Conservation (phyloP, 2,113 vertebrate genomes). For the Corvus moneduloides region DNA sequence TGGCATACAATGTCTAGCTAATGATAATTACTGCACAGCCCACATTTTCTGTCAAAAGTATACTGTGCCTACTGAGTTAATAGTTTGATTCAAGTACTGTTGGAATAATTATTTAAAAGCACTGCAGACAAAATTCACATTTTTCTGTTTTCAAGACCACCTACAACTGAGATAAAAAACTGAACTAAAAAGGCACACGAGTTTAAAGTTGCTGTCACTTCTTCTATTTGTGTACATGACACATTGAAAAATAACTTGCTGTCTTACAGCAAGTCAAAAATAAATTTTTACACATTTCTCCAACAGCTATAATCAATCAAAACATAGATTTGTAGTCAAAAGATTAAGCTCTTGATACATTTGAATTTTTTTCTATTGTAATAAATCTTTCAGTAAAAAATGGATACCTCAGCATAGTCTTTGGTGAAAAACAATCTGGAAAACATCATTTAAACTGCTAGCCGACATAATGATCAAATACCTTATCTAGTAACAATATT, state of each 20-base stretch:
- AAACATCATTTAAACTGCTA: not conserved
- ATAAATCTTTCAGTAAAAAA: slow-evolving; percentile 19
- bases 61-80: not conserved
- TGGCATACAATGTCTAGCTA: not conserved
- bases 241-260: slow-evolving; percentile 51
- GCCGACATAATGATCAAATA: not conserved
- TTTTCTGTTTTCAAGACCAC: not conserved
- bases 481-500: not conserved
- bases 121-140: not conserved
- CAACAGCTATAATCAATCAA: slow-evolving; percentile 54
- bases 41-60: not conserved
- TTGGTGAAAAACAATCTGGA: not conserved
- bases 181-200: not conserved
- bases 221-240: not conserved
- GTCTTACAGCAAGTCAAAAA: slow-evolving; percentile 29
- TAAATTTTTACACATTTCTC: slow-evolving; percentile 31
- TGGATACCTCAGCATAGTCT: not conserved
- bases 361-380: slow-evolving; percentile 26
- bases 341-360: slow-evolving; percentile 36
- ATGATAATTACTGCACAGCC: not conserved
- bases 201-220: slow-evolving; percentile 26
- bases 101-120: not conserved
- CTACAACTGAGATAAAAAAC: not conserved
- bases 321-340: slow-evolving; percentile 42
- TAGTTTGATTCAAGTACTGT: not conserved